These are phyloP conservation scores for Stegastes partitus DNA, from an alignment of 2,113 vertebrate species.

Conservation along the genomic window DNA sequence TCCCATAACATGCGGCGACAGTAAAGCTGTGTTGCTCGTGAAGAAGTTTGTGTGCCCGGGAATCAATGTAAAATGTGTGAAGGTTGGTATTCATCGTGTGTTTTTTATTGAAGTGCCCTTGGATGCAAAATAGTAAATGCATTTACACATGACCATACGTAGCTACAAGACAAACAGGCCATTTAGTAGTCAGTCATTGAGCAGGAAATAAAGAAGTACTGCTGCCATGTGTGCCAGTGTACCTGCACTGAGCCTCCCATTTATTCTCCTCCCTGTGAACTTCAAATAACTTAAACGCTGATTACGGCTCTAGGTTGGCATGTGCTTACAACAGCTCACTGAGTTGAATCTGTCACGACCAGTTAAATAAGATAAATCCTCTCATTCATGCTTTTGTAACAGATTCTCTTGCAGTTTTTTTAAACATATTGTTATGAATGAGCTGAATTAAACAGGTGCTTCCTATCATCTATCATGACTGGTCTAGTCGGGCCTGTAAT, in stretches of 20 bases:
- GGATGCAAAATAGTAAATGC: neutral
- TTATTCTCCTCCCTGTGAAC: neutral
- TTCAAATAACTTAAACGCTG: neutral
- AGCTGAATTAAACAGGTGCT: neutral
- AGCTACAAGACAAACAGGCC: neutral
- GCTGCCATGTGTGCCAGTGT: conserved; percentile 2
- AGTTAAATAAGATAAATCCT: neutral
- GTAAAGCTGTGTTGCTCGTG: conserved; percentile 94
- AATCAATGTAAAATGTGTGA: conserved; percentile 98
- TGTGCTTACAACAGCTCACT: neutral
- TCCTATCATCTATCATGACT: neutral
- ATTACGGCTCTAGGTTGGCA: neutral
- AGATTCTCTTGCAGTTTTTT: neutral
- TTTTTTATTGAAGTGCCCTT: neutral
- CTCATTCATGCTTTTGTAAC: neutral
- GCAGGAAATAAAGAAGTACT: conserved; percentile 12
- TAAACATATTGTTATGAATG: neutral
- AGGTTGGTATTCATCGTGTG: conserved; percentile 82
- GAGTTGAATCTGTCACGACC: too few species aligned
- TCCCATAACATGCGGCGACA: conserved; percentile 96
- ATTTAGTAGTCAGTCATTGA: conserved; percentile 2
- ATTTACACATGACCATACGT: neutral
- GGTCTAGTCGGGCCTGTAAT: neutral
- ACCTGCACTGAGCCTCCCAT: neutral
- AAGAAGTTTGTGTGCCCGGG: conserved; percentile 99